Percentiles rank a stretch among this genome's conserved stretches.
phyloP scores from a whole-genome alignment of 1,140 invertebrate genomes.

The Conus betulinus region DNA sequence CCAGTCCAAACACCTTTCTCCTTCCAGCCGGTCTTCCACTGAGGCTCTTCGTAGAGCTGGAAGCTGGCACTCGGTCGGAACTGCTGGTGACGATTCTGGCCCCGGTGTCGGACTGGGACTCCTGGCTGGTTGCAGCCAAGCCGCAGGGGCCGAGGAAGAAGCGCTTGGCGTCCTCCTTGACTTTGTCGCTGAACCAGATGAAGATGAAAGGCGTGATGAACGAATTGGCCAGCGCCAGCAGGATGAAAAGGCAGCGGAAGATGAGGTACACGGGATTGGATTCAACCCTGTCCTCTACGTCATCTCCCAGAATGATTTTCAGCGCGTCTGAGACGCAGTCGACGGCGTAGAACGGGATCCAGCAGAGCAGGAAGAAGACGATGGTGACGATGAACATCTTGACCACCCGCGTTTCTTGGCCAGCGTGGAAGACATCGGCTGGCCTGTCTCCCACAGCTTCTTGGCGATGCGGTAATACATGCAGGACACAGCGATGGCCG shows the following conservation, averaged over 20 bases:
- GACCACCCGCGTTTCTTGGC: background rate
- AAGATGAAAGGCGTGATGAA: background rate
- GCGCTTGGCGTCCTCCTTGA: background rate
- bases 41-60: too few relatives aligned
- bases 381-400: background rate
- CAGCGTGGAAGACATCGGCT: background rate
- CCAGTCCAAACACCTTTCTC: too few relatives aligned
- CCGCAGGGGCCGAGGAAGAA: too few relatives aligned
- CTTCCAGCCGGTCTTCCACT: too few relatives aligned
- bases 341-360: background rate
- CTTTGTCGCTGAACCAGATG: background rate
- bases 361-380: background rate
- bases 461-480: background rate
- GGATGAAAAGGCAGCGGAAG: constrained; percentile 1
- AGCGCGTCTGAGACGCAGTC: background rate
- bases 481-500: background rate
- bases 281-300: background rate
- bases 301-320: background rate
- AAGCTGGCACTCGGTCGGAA: too few relatives aligned
- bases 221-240: background rate
- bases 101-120: too few relatives aligned
- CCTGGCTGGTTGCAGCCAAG: too few relatives aligned
- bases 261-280: background rate
- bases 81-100: too few relatives aligned
- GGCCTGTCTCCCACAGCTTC: background rate